These are phyloP conservation scores for Petrolisthes cinctipes DNA, from an alignment of 2,888 invertebrate genomes.

Conservation along the genomic window DNA sequence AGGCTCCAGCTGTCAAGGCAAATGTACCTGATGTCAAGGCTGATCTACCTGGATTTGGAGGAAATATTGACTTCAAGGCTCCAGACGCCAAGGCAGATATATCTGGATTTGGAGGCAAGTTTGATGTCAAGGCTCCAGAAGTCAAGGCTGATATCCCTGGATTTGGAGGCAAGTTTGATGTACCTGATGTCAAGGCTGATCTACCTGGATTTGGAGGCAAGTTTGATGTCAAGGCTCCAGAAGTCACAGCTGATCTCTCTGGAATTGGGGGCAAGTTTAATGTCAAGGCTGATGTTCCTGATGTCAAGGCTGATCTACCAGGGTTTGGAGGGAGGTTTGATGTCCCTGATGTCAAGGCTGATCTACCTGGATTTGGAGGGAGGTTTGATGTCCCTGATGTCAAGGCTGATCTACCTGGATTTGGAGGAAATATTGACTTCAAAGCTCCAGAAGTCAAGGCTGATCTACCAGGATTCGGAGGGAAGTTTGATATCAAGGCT, in stretches of 20 bases:
- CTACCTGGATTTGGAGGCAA: conserved; percentile 41
- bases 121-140: conserved; percentile 21
- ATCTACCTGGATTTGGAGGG: conserved; percentile 27
- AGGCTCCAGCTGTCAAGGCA: conserved; percentile 8
- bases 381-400: conserved; percentile 14
- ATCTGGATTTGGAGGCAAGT: conserved; percentile 33
- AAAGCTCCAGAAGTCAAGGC: conserved; percentile 16
- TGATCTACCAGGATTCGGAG: conserved; percentile 22
- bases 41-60: conserved; percentile 39
- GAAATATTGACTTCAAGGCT: conserved; percentile 14
- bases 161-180: conserved; percentile 28
- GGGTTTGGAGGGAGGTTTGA: conserved; percentile 32
- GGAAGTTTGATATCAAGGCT: conserved; percentile 15
- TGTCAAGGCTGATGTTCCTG: conserved; percentile 6
- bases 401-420: conserved; percentile 24
- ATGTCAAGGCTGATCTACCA: conserved; percentile 21
- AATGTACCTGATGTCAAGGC: conserved; percentile 5
- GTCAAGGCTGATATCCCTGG: conserved; percentile 26
- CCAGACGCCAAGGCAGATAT: conserved; percentile 14
- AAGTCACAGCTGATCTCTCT: conserved; percentile 19
- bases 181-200: conserved; percentile 27
- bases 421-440: conserved; percentile 19
- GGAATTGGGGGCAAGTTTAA: conserved; percentile 15
- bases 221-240: conserved; percentile 9
- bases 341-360: neutral